Evolutionary conservation across 1,140 invertebrate species (phyloP), one percentile per base, ranked within the genome.

Genomic region (Halictus rubicundus): DNA sequence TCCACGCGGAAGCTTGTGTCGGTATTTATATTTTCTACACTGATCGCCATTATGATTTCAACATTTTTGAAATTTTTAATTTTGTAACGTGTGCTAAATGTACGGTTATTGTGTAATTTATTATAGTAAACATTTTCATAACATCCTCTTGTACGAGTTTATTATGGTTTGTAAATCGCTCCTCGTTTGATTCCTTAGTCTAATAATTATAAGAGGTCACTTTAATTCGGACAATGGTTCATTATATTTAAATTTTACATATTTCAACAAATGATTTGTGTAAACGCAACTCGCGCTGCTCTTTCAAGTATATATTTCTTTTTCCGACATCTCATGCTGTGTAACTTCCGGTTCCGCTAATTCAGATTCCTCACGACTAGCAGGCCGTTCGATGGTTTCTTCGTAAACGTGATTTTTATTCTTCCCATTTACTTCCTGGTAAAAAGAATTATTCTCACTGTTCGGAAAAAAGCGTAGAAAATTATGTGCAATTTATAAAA

Each of bases 21-120:
- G 0, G 68, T 84, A 65, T 75, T 86, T 68, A 60, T 84, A 52
- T 54, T 83, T 39, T 78, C 76, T 0, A 86, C 63, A 0, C 37
- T 88, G 16, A 49, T 87, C n/a, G 37, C 88, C 19, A 57, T 81
- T 49, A 37, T 87, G 27, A 32, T 86, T 23, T 81, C 70, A 46
- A 78, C 88, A 59, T 25, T 84, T 25, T 68, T 89, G 8, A 87
- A 80, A 65, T 46, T 82, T 32, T 63, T 87, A 57, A 49, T 87
- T 65, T 88, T 75, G 2, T 80, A 68, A 75, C 14, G n/a, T 2
- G 10, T 19, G 3, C 32, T 39, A 68, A 23, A 79, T 66, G 49
- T 68, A 79, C 57, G 6, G 60, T 59, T 54, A 70, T 21, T 12
- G 6, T 16, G 37, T 8, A 16, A 32, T 49, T 16, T 7, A 61